Evolutionary conservation across 2,113 vertebrate species (phyloP).

Genomic region (Eulacestoma nigropectus): DNA sequence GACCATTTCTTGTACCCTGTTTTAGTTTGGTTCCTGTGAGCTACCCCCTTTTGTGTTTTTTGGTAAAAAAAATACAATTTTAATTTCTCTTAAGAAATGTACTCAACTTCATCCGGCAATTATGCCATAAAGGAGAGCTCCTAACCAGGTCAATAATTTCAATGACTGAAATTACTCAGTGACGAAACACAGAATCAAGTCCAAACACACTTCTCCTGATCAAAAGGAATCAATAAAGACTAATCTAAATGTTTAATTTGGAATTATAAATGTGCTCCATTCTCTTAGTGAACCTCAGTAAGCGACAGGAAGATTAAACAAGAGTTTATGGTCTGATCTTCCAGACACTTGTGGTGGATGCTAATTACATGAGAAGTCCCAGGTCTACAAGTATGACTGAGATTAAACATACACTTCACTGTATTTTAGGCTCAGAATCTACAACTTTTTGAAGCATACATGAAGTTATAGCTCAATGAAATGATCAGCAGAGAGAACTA

Average conservation of each 20-base stretch:
- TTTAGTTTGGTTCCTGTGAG: background rate
- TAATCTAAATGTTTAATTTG: conserved; percentile 39
- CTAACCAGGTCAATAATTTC: background rate
- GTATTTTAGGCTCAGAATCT: background rate
- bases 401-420: background rate
- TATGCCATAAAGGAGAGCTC: background rate
- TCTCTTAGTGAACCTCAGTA: background rate
- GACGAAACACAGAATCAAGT: background rate
- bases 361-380: background rate
- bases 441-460: background rate
- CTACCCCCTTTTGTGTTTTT: background rate
- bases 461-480: background rate
- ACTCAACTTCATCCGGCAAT: background rate
- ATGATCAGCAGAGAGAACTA: background rate
- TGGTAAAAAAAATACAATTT: background rate
- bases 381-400: background rate
- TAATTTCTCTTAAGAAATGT: background rate
- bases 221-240: conserved; percentile 24
- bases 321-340: background rate
- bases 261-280: background rate
- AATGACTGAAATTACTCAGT: background rate
- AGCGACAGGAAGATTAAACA: conserved; percentile 7
- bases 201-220: background rate
- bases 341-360: background rate
- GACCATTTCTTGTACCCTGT: background rate